Base-by-base conservation (phyloP, 2,797 vertebrate species). In the Girardinus metallicus region DNA sequence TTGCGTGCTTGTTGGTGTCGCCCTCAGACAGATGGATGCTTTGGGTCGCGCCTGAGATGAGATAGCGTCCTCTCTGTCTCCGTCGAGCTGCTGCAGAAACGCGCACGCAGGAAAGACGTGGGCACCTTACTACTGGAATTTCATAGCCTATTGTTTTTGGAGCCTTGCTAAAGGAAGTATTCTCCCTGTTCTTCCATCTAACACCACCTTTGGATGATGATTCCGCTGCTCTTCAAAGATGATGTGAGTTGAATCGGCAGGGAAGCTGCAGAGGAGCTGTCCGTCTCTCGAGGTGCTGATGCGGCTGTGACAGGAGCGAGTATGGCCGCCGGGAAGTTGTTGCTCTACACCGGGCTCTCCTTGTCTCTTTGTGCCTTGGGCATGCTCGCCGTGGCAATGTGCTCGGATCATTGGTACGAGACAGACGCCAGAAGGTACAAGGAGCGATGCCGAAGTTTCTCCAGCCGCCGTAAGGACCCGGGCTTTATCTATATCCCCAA, bases 401-500 rank as follows among this genome's bases (percentile, higher is more conserved):
- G 98, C 94, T 99, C 98, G 36, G 98, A 99, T 94, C 98, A 99
- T 93, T 99, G 98, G 98, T 99, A 99, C 12, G 98, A 99, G 93
- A 99, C 98, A 46, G 98, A 99, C 95, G 98, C 98, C 92, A 94
- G 98, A 89, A 96, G 98, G 93, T 99, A 99, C 95, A 93, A 97
- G 81, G 98, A 99, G 91, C 96, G 98, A 82, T 99, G 98, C 96
- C 97, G 97, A 90, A 98, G 96, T 94, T 97, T 98, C 88, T 97
- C 97, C 82, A 98, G 97, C 80, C 97, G 98, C 90, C 97, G 98
- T 88, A 97, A 98, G 87, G 97, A 99, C 94, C 98, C 98, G 39
- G 98, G 98, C 79, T 99, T 98, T 95, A 99, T 99, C 94, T 99
- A 99, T 93, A 99, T 99, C 90, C 98, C 97, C 92, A 99, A 99